Percentiles rank a stretch among this genome's conserved stretches.
Evolutionary conservation across 1,140 invertebrate species (phyloP).

Genomic region (Ooceraea biroi): DNA sequence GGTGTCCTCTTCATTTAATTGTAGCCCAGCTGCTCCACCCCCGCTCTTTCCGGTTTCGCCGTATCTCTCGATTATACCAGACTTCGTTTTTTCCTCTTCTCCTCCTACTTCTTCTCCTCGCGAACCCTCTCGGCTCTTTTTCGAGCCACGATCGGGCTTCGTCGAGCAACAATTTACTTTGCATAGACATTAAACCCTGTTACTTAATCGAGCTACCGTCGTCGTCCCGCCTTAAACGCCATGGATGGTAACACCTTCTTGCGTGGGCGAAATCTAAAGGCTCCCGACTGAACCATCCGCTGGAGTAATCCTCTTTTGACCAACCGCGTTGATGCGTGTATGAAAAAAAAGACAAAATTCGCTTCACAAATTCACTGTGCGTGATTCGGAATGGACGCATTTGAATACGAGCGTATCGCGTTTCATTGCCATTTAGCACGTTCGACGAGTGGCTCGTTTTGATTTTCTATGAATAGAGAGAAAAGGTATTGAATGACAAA

Average conservation of each 20-base stretch:
- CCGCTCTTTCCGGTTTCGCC: constrained; percentile 45
- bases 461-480: constrained; percentile 52
- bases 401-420: constrained; percentile 30
- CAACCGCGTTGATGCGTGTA: background rate
- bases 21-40: constrained; percentile 61
- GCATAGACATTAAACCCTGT: constrained; percentile 75
- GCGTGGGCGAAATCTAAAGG: constrained; percentile 52
- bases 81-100: constrained; percentile 33
- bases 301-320: constrained; percentile 17
- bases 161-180: constrained; percentile 73
- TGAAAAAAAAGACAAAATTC: background rate
- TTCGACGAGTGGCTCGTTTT: constrained; percentile 50
- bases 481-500: constrained; percentile 28
- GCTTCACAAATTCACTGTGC: constrained; percentile 42
- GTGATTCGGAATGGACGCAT: constrained; percentile 33
- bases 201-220: constrained; percentile 73
- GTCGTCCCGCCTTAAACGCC: constrained; percentile 43
- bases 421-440: constrained; percentile 65
- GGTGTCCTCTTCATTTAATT: constrained; percentile 81
- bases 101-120: background rate
- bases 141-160: constrained; percentile 55
- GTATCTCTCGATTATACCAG: constrained; percentile 53
- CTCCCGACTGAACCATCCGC: constrained; percentile 2
- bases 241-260: constrained; percentile 59
- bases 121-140: constrained; percentile 49